These are phyloP conservation scores for Geopemphigus sp. DNA, from an alignment of 1,140 invertebrate species.

Conservation along the genomic window DNA sequence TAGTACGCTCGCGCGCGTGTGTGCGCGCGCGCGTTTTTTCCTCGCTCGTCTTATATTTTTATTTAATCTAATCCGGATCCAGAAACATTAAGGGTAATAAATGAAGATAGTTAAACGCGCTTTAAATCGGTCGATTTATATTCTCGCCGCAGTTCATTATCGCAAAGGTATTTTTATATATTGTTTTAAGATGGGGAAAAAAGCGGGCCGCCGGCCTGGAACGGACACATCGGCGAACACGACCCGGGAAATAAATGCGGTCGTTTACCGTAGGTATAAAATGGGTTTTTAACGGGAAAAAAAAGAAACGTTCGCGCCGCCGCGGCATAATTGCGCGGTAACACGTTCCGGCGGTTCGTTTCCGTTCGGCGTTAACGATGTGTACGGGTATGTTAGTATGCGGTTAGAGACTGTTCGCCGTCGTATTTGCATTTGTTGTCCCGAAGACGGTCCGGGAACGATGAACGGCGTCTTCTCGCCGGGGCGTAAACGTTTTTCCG, in stretches of 20 bases:
- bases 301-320: constrained; percentile 1
- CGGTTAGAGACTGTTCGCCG: too few species aligned
- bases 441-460: background rate
- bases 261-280: constrained; percentile 32
- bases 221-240: constrained; percentile 37
- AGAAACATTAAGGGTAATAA: constrained; percentile 49
- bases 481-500: constrained; percentile 7
- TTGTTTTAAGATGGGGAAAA: constrained; percentile 43
- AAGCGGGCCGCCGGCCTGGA: constrained; percentile 1
- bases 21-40: too few species aligned
- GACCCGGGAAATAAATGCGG: constrained; percentile 31
- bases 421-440: constrained; percentile 23
- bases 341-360: constrained; percentile 30
- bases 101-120: constrained; percentile 48
- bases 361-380: constrained; percentile 11
- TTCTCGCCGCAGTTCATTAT: constrained; percentile 48
- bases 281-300: constrained; percentile 20
- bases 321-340: constrained; percentile 1
- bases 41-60: constrained; percentile 17
- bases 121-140: constrained; percentile 49
- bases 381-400: too few species aligned
- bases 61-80: constrained; percentile 48
- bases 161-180: constrained; percentile 41
- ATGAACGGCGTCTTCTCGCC: background rate
- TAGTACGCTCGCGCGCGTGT: too few species aligned